Evolutionary conservation across 2,797 vertebrate species (phyloP).

Genomic region (Alosa sapidissima): DNA sequence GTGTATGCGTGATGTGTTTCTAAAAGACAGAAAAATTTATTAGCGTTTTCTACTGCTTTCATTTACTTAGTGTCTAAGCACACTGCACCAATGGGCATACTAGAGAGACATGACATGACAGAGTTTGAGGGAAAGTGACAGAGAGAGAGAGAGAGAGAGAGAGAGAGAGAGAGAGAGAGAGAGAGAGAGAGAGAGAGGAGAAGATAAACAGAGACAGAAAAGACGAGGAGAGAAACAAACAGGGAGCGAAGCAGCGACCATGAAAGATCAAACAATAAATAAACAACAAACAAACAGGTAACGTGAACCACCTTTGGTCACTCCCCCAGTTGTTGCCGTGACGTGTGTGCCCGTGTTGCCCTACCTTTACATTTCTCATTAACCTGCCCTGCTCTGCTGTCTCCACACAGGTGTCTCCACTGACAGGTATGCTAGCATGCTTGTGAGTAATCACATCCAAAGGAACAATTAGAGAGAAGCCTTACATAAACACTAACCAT

Average conservation of each 20-base stretch:
- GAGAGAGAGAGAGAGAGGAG: neutral
- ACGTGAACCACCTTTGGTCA: neutral
- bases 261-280: neutral
- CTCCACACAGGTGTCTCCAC: neutral
- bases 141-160: neutral
- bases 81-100: neutral
- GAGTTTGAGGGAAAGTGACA: neutral
- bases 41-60: too few species aligned
- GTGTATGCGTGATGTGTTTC: fast-evolving
- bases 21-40: neutral
- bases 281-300: too few species aligned
- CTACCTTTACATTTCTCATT: neutral
- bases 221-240: neutral
- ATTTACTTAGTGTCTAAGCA: too few species aligned
- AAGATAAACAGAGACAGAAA: too few species aligned
- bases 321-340: neutral
- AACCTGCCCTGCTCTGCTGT: neutral
- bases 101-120: neutral
- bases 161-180: neutral
- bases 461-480: neutral
- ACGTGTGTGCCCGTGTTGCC: neutral
- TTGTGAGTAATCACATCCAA: neutral
- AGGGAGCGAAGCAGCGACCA: neutral
- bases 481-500: neutral
- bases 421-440: neutral